These are phyloP conservation scores for Nomada ruficornis DNA, from an alignment of 2,888 invertebrate genomes.

Conservation along the genomic window DNA sequence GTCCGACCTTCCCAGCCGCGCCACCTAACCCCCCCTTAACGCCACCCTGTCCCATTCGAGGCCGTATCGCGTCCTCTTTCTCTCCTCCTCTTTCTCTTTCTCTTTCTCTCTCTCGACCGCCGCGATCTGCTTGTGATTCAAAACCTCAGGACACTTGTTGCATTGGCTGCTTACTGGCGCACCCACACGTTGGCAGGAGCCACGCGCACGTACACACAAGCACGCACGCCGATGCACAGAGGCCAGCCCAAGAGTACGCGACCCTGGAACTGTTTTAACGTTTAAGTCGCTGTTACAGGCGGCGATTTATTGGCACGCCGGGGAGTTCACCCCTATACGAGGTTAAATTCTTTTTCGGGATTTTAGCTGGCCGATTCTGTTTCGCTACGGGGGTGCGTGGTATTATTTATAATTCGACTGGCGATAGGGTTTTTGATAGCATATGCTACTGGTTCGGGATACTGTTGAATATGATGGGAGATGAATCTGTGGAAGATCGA, in stretches of 20 bases:
- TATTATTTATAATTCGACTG: too few species aligned
- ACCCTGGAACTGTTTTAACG: conserved; percentile 76
- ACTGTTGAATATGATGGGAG: too few species aligned
- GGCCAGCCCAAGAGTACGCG: conserved; percentile 55
- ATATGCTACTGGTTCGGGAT: too few species aligned
- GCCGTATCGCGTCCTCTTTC: conserved; percentile 45
- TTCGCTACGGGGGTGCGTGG: too few species aligned
- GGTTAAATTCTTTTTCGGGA: neutral
- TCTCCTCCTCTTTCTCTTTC: conserved; percentile 55
- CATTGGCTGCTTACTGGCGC: conserved; percentile 80
- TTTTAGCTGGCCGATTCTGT: neutral
- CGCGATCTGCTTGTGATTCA: conserved; percentile 84
- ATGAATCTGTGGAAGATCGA: too few species aligned
- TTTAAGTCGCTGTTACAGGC: conserved; percentile 75
- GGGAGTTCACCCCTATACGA: conserved; percentile 25
- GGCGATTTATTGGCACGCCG: conserved; percentile 75
- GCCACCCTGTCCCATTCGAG: conserved; percentile 57
- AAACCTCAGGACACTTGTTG: conserved; percentile 85
- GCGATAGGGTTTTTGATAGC: too few species aligned
- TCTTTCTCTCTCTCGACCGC: conserved; percentile 73
- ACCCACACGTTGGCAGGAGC: conserved; percentile 33
- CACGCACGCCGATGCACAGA: conserved; percentile 34
- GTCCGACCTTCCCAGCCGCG: conserved; percentile 60
- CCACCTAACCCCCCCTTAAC: conserved; percentile 9
- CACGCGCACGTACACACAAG: conserved; percentile 39